Percentiles rank a stretch among this genome's conserved stretches.
Conservation (phyloP, 2,797 vertebrate species). For the Sebastes diaconus region DNA sequence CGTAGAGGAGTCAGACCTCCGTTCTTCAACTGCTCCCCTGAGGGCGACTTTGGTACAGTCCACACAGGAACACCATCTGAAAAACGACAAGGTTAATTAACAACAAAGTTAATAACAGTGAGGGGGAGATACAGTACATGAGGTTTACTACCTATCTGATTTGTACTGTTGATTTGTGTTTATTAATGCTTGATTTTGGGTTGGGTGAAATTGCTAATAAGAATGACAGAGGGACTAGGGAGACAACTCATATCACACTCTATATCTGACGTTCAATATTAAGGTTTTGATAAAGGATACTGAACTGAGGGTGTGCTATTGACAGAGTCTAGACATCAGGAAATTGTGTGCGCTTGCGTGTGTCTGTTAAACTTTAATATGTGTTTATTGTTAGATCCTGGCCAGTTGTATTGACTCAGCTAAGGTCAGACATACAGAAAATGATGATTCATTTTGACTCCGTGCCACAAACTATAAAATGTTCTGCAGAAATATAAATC, state of each 20-base stretch:
- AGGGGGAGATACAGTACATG: not conserved
- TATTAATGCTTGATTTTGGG: not conserved
- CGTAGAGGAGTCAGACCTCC: slow-evolving; percentile 86
- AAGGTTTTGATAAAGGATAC: slow-evolving; percentile 9
- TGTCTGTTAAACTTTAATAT: slow-evolving; percentile 28
- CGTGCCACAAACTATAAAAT: not conserved
- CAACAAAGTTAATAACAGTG: not conserved
- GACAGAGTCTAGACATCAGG: slow-evolving; percentile 40
- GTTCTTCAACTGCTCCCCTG: slow-evolving; percentile 89
- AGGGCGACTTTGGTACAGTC: slow-evolving; percentile 91
- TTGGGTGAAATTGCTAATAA: not conserved
- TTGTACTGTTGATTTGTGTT: not conserved
- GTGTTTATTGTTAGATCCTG: slow-evolving; percentile 5
- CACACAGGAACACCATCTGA: slow-evolving; percentile 92
- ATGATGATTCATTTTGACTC: slow-evolving; percentile 9
- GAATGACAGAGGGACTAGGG: not conserved
- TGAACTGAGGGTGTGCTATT: slow-evolving; percentile 2
- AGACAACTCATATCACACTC: not conserved
- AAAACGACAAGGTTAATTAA: slow-evolving; percentile 37
- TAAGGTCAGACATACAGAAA: not conserved
- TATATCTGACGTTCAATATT: slow-evolving; percentile 20
- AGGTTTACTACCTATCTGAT: not conserved
- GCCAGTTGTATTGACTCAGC: not conserved
- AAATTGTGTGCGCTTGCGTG: slow-evolving; percentile 35
- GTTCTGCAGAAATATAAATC: not conserved